Evolutionary conservation across 2,888 invertebrate genomes (phyloP).

Genomic region (Drosophila kambysellisi): DNA sequence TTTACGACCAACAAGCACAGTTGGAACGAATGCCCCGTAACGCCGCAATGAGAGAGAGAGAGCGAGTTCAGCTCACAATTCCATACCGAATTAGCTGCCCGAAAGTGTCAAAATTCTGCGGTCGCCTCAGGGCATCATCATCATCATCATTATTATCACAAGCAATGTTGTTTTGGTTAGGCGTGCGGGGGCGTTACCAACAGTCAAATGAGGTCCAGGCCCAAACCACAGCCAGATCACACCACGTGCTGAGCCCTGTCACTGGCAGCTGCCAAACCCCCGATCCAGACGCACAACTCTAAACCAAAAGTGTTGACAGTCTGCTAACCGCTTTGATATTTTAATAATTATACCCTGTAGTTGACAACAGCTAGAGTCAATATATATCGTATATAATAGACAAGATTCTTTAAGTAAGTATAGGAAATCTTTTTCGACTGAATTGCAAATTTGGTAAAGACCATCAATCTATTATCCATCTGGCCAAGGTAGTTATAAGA

Average conservation of each 20-base stretch:
- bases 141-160: conserved; percentile 7
- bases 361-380: neutral
- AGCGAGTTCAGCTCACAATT: conserved; percentile 3
- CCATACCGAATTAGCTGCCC: conserved; percentile 60
- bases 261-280: conserved; percentile 46
- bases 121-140: conserved; percentile 53
- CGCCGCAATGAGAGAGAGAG: neutral
- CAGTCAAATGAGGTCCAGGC: conserved; percentile 67
- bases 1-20: conserved; percentile 85
- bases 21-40: conserved; percentile 61
- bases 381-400: neutral
- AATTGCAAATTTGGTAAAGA: neutral
- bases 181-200: conserved; percentile 45
- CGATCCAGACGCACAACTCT: conserved; percentile 16
- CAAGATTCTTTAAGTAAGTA: neutral
- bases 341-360: conserved; percentile 46
- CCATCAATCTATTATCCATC: neutral
- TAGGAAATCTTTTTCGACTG: neutral
- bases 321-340: conserved; percentile 57
- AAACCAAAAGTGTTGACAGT: conserved; percentile 64
- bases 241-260: conserved; percentile 66
- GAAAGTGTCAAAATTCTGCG: conserved; percentile 66
- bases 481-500: neutral
- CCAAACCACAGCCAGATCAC: conserved; percentile 16
- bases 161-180: conserved; percentile 22